Evolutionary conservation across 1,140 invertebrate species (phyloP).

Genomic region (Bilobella aurantiaca): DNA sequence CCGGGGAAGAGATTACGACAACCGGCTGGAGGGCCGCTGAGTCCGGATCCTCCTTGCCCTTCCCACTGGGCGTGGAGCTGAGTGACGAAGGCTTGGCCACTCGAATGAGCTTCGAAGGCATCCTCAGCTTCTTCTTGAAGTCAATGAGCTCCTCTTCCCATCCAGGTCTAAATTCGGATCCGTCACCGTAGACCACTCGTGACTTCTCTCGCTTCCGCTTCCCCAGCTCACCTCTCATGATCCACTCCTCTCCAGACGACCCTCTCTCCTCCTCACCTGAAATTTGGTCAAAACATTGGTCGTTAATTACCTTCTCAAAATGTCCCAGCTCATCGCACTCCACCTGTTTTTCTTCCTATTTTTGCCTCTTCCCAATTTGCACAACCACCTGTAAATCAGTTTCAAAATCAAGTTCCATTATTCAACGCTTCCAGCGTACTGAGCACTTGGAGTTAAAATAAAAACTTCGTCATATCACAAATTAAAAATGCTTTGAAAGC

Average conservation of each 20-base stretch:
- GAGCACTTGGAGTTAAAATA: too few species aligned
- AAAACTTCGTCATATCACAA: too few species aligned
- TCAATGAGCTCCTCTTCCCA: conserved; percentile 70
- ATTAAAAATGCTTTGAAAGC: too few species aligned
- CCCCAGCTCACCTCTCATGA: conserved; percentile 33
- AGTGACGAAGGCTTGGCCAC: conserved; percentile 46
- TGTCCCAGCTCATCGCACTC: too few species aligned
- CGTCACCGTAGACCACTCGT: conserved; percentile 49
- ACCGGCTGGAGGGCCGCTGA: not conserved
- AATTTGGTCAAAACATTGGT: conserved; percentile 21
- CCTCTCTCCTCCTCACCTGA: conserved; percentile 40
- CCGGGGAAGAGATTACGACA: not conserved
- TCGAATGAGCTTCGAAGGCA: conserved; percentile 63
- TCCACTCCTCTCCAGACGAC: conserved; percentile 37
- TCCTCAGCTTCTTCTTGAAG: conserved; percentile 65
- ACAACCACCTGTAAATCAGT: too few species aligned
- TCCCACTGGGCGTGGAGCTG: conserved; percentile 16
- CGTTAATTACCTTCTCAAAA: too few species aligned
- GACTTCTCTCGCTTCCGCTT: conserved; percentile 22
- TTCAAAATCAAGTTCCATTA: too few species aligned
- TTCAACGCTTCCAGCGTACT: too few species aligned
- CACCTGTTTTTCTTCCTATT: too few species aligned
- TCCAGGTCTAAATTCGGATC: conserved; percentile 60
- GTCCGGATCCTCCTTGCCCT: not conserved
- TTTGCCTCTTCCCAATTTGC: too few species aligned